Evolutionary conservation across 2,888 invertebrate genomes (phyloP).

Genomic region (Andrena dorsata): DNA sequence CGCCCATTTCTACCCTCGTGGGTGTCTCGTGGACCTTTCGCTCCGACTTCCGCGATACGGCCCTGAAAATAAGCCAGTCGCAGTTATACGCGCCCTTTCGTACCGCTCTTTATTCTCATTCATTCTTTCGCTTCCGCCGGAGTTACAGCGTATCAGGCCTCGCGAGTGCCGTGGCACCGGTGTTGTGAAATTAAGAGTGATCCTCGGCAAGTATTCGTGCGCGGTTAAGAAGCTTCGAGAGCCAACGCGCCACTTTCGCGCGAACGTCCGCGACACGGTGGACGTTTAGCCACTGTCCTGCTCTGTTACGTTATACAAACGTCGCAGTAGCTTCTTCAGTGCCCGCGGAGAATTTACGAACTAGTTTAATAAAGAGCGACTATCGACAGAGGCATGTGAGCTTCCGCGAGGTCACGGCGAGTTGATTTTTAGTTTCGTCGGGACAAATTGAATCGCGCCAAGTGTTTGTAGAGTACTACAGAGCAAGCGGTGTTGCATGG

Average conservation of each 20-base stretch:
- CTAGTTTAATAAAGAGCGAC: not conserved
- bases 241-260: constrained; percentile 19
- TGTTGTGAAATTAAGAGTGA: constrained; percentile 35
- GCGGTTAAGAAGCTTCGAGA: constrained; percentile 8
- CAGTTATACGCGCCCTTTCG: constrained; percentile 71
- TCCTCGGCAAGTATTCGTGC: constrained; percentile 13
- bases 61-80: constrained; percentile 69
- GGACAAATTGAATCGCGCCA: constrained; percentile 45
- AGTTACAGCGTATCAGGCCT: constrained; percentile 48
- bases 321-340: not conserved
- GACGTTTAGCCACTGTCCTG: constrained; percentile 11
- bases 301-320: not conserved
- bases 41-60: constrained; percentile 65
- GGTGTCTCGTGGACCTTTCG: constrained; percentile 79
- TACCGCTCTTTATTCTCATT: constrained; percentile 58
- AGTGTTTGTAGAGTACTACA: constrained; percentile 55
- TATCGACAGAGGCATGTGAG: not conserved
- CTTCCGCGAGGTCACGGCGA: constrained; percentile 1
- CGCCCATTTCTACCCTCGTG: constrained; percentile 76
- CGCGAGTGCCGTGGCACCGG: constrained; percentile 7
- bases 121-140: constrained; percentile 46
- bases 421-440: not conserved
- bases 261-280: not conserved
- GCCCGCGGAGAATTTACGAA: not conserved
- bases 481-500: constrained; percentile 40